Evolutionary conservation across 2,113 vertebrate genomes (phyloP).

Genomic region (Naja naja): DNA sequence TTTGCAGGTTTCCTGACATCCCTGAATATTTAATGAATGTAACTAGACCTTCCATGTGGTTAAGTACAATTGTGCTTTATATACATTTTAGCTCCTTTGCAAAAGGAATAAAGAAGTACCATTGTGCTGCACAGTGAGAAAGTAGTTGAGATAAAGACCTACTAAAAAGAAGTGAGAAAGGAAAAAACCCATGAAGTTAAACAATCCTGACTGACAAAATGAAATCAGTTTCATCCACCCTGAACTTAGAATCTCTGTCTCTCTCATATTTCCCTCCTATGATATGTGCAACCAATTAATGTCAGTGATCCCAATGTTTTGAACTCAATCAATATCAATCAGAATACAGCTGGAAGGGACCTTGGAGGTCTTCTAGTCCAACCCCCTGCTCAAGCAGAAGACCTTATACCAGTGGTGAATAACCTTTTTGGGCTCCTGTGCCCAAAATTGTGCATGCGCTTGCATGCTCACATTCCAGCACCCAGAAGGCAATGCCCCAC

Average conservation of each 20-base stretch:
- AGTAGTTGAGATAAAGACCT: slow-evolving; percentile 45
- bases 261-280: neutral
- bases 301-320: neutral
- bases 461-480: too few relatives aligned
- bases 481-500: too few relatives aligned
- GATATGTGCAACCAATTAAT: neutral
- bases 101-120: slow-evolving; percentile 17
- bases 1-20: slow-evolving; percentile 29
- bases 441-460: too few relatives aligned
- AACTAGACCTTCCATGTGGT: slow-evolving; percentile 52
- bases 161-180: slow-evolving; percentile 7
- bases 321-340: neutral
- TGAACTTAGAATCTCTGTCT: neutral
- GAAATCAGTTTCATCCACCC: slow-evolving; percentile 29
- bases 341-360: too few relatives aligned
- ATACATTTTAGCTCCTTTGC: slow-evolving; percentile 32
- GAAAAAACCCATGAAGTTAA: slow-evolving; percentile 1
- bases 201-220: slow-evolving; percentile 13
- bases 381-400: too few relatives aligned
- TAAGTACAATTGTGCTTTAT: slow-evolving; percentile 42
- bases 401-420: too few relatives aligned
- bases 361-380: too few relatives aligned
- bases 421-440: too few relatives aligned
- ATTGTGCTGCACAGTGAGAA: slow-evolving; percentile 41
- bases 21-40: slow-evolving; percentile 56